Percentiles rank a stretch among this genome's conserved stretches.
Conservation (phyloP, 2,797 vertebrate species). For the Labeo calbasu region DNA sequence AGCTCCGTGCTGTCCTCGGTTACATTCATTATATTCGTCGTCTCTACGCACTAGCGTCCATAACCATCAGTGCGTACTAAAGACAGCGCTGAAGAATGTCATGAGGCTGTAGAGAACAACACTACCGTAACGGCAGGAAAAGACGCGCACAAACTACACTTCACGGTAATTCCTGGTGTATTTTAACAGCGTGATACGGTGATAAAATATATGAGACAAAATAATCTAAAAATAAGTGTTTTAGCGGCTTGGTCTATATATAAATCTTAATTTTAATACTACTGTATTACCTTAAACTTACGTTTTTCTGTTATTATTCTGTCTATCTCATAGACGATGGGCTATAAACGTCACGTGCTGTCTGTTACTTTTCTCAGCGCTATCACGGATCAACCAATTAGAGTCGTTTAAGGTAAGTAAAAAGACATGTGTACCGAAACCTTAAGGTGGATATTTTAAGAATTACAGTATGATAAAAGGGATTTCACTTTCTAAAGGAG, state of each 20-base stretch:
- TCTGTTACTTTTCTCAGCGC: neutral
- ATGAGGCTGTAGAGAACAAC: neutral
- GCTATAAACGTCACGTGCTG: neutral
- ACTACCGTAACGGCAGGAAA: slow-evolving; percentile 55
- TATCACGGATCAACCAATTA: neutral
- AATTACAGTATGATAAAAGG: neutral
- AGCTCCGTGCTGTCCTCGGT: slow-evolving; percentile 66
- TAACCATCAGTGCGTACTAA: neutral
- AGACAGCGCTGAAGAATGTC: slow-evolving; percentile 13
- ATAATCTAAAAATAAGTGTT: neutral
- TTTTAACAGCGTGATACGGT: neutral
- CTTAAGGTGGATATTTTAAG: neutral
- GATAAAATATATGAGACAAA: neutral
- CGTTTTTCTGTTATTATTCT: neutral
- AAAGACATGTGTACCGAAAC: neutral
- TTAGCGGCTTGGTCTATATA: neutral
- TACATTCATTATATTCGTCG: slow-evolving; percentile 35
- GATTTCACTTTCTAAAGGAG: neutral
- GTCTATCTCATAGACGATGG: neutral
- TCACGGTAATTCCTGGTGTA: neutral
- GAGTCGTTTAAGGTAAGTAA: neutral
- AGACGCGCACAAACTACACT: neutral
- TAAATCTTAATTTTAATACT: neutral
- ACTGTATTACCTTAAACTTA: neutral
- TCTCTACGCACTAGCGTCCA: neutral